Evolutionary conservation across 2,888 invertebrate genomes (phyloP).

Genomic region (Myopa tessellatipennis): DNA sequence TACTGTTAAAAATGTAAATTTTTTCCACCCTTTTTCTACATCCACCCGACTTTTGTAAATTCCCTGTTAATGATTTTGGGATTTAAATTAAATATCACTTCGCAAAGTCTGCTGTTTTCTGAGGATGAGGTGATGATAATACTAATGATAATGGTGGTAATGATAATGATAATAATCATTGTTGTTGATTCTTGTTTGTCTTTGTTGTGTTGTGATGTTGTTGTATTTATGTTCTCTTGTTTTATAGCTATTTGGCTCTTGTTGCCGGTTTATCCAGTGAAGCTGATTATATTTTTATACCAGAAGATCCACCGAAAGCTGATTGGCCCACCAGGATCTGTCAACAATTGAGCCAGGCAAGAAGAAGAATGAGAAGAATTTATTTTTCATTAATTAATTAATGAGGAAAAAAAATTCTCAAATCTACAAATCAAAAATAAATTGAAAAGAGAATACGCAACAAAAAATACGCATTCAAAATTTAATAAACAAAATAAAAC

Average conservation of each 20-base stretch:
- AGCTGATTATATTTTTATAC: slow-evolving; percentile 89
- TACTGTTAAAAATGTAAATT: too few relatives aligned
- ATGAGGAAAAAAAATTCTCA: not conserved
- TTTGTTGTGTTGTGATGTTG: too few relatives aligned
- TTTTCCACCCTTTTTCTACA: too few relatives aligned
- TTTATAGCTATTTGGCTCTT: slow-evolving; percentile 83
- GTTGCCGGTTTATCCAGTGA: slow-evolving; percentile 85
- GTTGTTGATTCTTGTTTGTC: too few relatives aligned
- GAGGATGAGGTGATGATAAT: too few relatives aligned
- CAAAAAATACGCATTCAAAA: not conserved
- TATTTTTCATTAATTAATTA: too few relatives aligned
- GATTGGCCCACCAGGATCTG: slow-evolving; percentile 84
- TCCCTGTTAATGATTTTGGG: too few relatives aligned
- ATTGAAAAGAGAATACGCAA: slow-evolving; percentile 12
- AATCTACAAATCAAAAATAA: slow-evolving; percentile 41
- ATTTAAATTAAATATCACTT: too few relatives aligned
- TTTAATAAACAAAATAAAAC: not conserved
- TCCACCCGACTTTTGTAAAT: too few relatives aligned
- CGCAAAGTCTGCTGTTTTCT: too few relatives aligned
- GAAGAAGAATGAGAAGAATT: not conserved
- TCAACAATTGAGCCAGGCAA: slow-evolving; percentile 78
- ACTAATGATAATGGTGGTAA: too few relatives aligned
- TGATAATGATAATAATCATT: too few relatives aligned
- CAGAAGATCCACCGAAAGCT: slow-evolving; percentile 83
- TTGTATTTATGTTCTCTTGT: slow-evolving; percentile 33